Conservation (phyloP, 1,140 invertebrate species). For the Olivierus martensii region DNA sequence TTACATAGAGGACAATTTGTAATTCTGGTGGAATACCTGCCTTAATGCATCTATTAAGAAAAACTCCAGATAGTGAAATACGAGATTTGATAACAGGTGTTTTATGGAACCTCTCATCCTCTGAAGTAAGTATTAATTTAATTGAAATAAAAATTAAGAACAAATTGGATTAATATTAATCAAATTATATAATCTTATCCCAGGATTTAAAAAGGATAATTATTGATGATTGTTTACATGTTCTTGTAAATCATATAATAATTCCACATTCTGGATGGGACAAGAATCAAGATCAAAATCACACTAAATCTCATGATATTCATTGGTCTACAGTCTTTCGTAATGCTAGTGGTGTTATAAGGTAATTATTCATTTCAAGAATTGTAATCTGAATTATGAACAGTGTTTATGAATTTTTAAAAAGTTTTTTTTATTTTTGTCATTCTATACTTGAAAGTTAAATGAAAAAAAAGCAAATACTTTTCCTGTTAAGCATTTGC, state of each 20-base stretch:
- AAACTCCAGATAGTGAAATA: constrained; percentile 80
- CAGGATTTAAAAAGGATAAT: constrained; percentile 78
- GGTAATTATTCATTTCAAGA: background rate
- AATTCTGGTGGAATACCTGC: constrained; percentile 83
- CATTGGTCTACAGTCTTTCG: constrained; percentile 92
- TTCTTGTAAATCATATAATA: constrained; percentile 82
- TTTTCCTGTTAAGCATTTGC: no score
- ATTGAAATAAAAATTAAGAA: no score
- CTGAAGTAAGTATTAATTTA: constrained; percentile 41
- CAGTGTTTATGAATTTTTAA: no score
- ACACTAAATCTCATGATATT: constrained; percentile 41
- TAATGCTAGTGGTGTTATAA: constrained; percentile 84
- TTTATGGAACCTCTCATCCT: constrained; percentile 96
- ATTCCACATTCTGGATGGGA: constrained; percentile 92
- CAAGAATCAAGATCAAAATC: constrained; percentile 27
- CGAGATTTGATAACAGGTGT: constrained; percentile 93
- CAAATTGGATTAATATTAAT: no score
- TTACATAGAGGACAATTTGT: constrained; percentile 58
- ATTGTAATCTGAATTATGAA: no score
- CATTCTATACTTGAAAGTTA: no score
- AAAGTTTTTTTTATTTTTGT: no score
- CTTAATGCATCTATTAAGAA: constrained; percentile 73
- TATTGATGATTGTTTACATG: constrained; percentile 78
- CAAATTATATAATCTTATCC: no score
- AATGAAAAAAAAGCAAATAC: no score